Conservation (phyloP, 2,888 invertebrate genomes). For the Drosophila gaucha region DNA sequence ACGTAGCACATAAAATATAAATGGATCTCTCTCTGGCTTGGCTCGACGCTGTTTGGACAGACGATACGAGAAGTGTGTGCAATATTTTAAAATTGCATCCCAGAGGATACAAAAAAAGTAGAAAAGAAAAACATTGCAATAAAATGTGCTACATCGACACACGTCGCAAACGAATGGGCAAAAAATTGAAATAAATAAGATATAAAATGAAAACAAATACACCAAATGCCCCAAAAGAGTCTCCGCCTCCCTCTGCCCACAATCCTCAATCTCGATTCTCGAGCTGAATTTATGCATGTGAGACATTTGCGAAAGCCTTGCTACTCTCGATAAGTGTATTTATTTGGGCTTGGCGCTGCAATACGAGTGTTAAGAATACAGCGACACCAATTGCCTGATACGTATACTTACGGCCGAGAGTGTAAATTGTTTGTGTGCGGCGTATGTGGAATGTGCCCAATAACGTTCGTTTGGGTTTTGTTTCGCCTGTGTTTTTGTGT, state of each 20-base stretch:
- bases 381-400: constrained; percentile 59
- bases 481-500: constrained; percentile 6
- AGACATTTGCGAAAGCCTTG: constrained; percentile 67
- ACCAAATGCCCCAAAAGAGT: constrained; percentile 31
- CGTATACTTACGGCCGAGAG: constrained; percentile 11
- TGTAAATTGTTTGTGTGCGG: constrained; percentile 17
- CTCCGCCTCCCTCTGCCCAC: neutral
- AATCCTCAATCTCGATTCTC: constrained; percentile 23
- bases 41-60: constrained; percentile 16
- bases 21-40: constrained; percentile 44
- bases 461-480: constrained; percentile 22
- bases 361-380: constrained; percentile 59
- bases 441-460: constrained; percentile 55
- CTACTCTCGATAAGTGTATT: constrained; percentile 71
- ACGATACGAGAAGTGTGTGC: constrained; percentile 43
- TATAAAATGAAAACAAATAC: constrained; percentile 67
- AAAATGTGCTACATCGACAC: constrained; percentile 66
- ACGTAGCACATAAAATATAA: constrained; percentile 53
- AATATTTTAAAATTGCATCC: constrained; percentile 77
- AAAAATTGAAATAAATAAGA: constrained; percentile 79
- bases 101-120: constrained; percentile 44
- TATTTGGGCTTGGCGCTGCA: constrained; percentile 64
- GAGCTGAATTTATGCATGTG: constrained; percentile 67
- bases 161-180: constrained; percentile 65
- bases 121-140: constrained; percentile 51